Percentiles rank a stretch among this genome's conserved stretches.
These are phyloP conservation scores for Brachypalpus laphriformis DNA, from an alignment of 2,888 invertebrate genomes.

Conservation along the genomic window DNA sequence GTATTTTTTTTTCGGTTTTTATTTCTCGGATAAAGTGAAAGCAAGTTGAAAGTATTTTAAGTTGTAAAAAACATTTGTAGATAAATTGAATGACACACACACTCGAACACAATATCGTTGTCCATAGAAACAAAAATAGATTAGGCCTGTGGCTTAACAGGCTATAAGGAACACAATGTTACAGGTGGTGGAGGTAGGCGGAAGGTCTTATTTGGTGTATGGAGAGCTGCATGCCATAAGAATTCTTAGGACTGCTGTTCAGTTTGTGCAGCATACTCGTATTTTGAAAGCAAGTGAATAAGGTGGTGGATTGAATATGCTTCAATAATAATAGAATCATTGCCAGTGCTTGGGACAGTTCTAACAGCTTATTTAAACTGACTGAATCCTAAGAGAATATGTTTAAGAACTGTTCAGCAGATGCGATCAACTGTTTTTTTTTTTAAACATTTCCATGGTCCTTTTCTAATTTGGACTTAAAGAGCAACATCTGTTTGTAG, in stretches of 20 bases:
- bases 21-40: conserved; percentile 46
- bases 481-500: too few species aligned
- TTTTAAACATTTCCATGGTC: too few species aligned
- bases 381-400: neutral
- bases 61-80: neutral
- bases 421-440: too few species aligned
- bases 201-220: neutral
- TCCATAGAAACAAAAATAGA: neutral
- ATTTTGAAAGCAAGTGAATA: neutral
- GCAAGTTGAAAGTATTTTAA: conserved; percentile 41
- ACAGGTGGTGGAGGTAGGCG: conserved; percentile 23
- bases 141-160: neutral
- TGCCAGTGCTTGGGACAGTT: neutral
- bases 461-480: too few species aligned
- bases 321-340: neutral
- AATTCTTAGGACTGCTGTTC: too few species aligned
- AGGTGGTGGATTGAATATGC: neutral
- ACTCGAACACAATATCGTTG: conserved; percentile 6
- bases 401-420: too few species aligned
- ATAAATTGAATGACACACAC: neutral
- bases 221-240: neutral
- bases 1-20: conserved; percentile 64
- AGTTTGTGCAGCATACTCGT: too few species aligned
- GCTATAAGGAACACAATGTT: neutral
- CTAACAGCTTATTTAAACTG: neutral